phyloP scores from a whole-genome alignment of 1,140 invertebrate species.

The Brachionus calyciflorus region DNA sequence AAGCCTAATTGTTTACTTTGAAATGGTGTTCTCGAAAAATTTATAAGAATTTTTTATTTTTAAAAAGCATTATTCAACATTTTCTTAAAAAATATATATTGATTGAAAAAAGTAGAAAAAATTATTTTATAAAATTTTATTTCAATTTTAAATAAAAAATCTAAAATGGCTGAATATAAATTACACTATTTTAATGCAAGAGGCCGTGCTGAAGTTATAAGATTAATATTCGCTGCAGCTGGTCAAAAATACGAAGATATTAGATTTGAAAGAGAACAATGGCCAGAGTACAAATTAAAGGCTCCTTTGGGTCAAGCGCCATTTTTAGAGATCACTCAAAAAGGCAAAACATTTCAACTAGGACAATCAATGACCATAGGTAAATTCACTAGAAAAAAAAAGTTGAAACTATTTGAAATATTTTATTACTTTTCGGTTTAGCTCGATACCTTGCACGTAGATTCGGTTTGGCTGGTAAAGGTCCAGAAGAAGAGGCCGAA shows the following conservation, averaged over 20 bases:
- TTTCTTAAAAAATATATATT: too few species aligned
- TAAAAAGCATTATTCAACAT: too few species aligned
- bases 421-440: too few species aligned
- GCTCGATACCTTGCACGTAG: slow-evolving; percentile 22
- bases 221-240: slow-evolving; percentile 44
- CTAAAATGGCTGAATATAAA: slow-evolving; percentile 47
- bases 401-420: too few species aligned
- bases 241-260: slow-evolving; percentile 42
- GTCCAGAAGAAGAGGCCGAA: slow-evolving; percentile 15
- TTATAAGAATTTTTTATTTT: too few species aligned
- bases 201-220: slow-evolving; percentile 20
- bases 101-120: too few species aligned
- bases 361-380: neutral
- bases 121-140: too few species aligned
- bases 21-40: too few species aligned
- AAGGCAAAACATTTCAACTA: neutral
- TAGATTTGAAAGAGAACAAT: slow-evolving; percentile 36
- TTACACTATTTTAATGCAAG: slow-evolving; percentile 24
- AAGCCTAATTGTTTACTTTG: too few species aligned
- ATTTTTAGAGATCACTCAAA: slow-evolving; percentile 12
- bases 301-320: slow-evolving; percentile 39
- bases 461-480: slow-evolving; percentile 44
- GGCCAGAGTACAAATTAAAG: slow-evolving; percentile 15
- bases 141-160: too few species aligned
- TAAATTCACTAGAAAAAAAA: too few species aligned